Evolutionary conservation across 1,140 invertebrate genomes (phyloP).

Genomic region (Tigriopus japonicus): DNA sequence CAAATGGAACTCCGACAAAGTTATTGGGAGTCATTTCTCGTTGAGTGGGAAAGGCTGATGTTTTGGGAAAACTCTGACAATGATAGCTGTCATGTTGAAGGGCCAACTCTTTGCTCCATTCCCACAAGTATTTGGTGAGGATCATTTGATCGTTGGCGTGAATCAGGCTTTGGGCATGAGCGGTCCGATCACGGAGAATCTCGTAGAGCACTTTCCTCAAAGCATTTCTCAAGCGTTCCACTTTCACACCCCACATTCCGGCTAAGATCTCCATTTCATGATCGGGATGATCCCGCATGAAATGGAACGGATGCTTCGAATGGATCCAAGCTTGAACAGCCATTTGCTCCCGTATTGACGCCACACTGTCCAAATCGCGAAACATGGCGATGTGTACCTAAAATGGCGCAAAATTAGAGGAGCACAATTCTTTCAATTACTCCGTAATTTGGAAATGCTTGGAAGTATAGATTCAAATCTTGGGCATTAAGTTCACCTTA

Average conservation of each 20-base stretch:
- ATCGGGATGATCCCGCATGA: not conserved
- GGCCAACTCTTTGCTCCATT: not conserved
- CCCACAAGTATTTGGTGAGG: not conserved
- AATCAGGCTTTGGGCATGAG: not conserved
- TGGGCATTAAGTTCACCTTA: no score
- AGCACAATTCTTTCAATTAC: no score
- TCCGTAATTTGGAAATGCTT: no score
- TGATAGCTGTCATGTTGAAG: not conserved
- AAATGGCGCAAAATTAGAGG: not conserved
- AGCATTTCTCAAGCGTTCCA: not conserved
- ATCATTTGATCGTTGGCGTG: not conserved
- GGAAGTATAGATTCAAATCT: no score
- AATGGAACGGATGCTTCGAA: not conserved
- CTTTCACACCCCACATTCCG: not conserved
- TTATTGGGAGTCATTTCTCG: not conserved
- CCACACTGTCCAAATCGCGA: not conserved
- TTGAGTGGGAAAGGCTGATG: not conserved
- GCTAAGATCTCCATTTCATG: not conserved
- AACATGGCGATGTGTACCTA: not conserved
- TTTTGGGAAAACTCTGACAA: not conserved
- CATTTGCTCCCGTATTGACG: not conserved
- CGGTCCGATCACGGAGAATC: not conserved
- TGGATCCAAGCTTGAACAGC: not conserved
- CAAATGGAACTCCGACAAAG: not conserved
- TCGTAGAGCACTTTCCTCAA: not conserved